phyloP scores from a whole-genome alignment of 2,888 invertebrate species.

The Lepidochitona cinerea region DNA sequence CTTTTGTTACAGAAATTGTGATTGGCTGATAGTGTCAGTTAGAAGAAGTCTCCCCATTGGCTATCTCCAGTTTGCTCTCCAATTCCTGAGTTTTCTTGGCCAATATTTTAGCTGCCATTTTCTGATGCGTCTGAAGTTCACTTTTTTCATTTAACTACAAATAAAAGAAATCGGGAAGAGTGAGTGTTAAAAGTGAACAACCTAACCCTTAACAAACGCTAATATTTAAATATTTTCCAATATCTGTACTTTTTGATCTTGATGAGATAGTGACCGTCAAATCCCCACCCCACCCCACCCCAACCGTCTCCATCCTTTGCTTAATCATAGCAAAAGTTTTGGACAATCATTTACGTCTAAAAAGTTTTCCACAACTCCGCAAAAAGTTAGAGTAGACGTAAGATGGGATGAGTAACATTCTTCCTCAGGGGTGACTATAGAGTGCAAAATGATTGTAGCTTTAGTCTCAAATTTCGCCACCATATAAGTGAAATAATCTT shows the following conservation, averaged over 20 bases:
- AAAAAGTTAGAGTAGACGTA: too few relatives aligned
- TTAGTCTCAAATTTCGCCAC: too few relatives aligned
- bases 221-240: not conserved
- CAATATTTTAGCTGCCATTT: conserved; percentile 60
- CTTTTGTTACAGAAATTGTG: too few relatives aligned
- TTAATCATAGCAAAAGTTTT: too few relatives aligned
- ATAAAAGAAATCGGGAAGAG: not conserved
- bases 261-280: not conserved
- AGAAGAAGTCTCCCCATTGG: not conserved
- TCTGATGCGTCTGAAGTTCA: conserved; percentile 63
- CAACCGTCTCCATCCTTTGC: too few relatives aligned
- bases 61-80: not conserved
- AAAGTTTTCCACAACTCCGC: too few relatives aligned
- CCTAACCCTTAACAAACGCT: not conserved
- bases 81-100: conserved; percentile 48
- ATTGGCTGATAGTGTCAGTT: not conserved
- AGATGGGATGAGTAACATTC: too few relatives aligned
- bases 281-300: too few relatives aligned
- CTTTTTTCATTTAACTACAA: conserved; percentile 60
- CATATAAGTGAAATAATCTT: too few relatives aligned
- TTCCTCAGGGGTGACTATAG: too few relatives aligned
- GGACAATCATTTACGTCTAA: too few relatives aligned
- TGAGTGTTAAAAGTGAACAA: not conserved
- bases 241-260: not conserved
- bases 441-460: too few relatives aligned